phyloP scores from a whole-genome alignment of 2,888 invertebrate genomes.

The Teleiodes luculella region DNA sequence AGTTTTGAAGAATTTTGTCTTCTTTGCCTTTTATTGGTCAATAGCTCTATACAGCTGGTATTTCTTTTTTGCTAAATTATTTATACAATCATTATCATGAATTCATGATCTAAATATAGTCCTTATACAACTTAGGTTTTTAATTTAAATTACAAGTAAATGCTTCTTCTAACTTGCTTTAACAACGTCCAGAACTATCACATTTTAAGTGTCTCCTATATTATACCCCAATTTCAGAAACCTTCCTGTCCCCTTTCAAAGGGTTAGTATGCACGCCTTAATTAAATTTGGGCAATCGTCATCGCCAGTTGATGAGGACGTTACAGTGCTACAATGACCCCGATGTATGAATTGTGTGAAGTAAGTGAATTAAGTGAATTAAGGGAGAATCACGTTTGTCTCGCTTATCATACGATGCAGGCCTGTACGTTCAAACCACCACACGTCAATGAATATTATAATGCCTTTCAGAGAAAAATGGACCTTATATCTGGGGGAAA shows the following conservation, averaged over 20 bases:
- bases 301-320: conserved; percentile 56
- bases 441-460: background rate
- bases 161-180: background rate
- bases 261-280: conserved; percentile 57
- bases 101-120: too few relatives aligned
- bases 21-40: too few relatives aligned
- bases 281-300: conserved; percentile 76
- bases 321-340: conserved; percentile 62
- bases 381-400: conserved; percentile 56
- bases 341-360: conserved; percentile 59
- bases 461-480: background rate
- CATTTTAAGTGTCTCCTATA: background rate
- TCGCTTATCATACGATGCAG: conserved; percentile 55
- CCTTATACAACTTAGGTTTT: background rate
- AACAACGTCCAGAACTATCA: background rate
- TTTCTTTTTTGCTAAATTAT: too few relatives aligned
- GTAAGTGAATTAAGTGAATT: conserved; percentile 57
- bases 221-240: background rate
- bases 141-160: background rate
- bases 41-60: too few relatives aligned
- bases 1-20: too few relatives aligned
- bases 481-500: background rate
- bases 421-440: conserved; percentile 14
- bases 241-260: conserved; percentile 31
- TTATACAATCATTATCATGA: too few relatives aligned